Base-by-base conservation (phyloP, 2,113 vertebrate species). In the Tychaedon coryphoeus region DNA sequence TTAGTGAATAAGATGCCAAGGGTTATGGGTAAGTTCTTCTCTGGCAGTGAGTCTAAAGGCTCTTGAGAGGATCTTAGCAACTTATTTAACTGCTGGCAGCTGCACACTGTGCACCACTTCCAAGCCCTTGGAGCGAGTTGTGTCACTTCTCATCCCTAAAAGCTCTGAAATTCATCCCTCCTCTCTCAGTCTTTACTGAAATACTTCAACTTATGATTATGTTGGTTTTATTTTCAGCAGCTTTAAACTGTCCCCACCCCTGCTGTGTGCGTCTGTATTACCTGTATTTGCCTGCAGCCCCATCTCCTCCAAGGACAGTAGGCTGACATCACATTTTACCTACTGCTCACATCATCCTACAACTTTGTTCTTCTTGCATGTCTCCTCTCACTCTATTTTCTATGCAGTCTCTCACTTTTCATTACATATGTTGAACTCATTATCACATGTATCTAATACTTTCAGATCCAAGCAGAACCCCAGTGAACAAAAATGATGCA, bases 41-140 rank as follows among this genome's bases (percentile, higher is more conserved):
- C 72, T 82, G 72, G 88, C 86, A 96, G 5, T 6, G 66, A 64
- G 57, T 90, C 38, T 62, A 48, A 77, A 34, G 24, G 45, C 66
- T 85, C 50, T 73, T 4, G 6, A 76, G 66, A 74, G n/a, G 67
- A 90, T 78, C 65, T 56, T n/a, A 73, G 84, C 48, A 62, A 70
- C 78, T 86, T 81, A 84, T 78, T 80, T 82, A 92, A 84, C 70
- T 90, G 57, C 36, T 93, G 88, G 79, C 84, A 95, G 22, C 50
- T 43, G 58, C 38, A 77, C 73, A 54, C 17, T 1, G 34, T 12
- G n/a, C 45, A 76, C 54, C 67, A 45, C 19, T 79, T 93, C 82
- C 87, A 92, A 87, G 72, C 23, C 45, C 87, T 74, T 2, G 0
- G 43, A 94, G 77, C 22, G 8, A 93, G 28, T 40, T 7, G 0